Percentiles rank a stretch among this genome's conserved stretches.
These are phyloP conservation scores for Pollenia angustigena DNA, from an alignment of 2,888 invertebrate genomes.

Conservation along the genomic window DNA sequence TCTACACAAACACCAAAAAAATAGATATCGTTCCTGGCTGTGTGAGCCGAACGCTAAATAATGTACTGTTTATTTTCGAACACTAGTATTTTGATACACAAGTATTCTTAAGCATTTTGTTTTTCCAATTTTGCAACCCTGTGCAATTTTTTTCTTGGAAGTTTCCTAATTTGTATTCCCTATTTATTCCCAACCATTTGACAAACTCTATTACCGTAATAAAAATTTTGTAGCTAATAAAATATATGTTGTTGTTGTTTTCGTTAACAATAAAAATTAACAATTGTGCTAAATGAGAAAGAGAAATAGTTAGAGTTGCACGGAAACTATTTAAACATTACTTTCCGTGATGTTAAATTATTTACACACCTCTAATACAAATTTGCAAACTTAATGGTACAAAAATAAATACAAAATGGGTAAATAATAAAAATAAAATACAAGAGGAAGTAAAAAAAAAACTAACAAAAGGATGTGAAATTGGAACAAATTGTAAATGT, in stretches of 20 bases:
- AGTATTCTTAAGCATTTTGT: too few relatives aligned
- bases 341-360: conserved; percentile 70
- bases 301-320: conserved; percentile 45
- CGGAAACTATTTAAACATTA: conserved; percentile 73
- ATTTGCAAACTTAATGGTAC: conserved; percentile 35
- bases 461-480: background rate
- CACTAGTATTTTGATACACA: too few relatives aligned
- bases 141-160: too few relatives aligned
- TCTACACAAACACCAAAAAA: too few relatives aligned
- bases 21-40: too few relatives aligned
- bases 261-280: conserved; percentile 46
- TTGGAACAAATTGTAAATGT: background rate
- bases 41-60: too few relatives aligned
- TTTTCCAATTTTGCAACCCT: too few relatives aligned
- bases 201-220: background rate
- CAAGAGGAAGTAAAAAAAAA: background rate
- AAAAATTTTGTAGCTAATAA: conserved; percentile 4
- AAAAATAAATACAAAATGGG: background rate
- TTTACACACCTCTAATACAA: conserved; percentile 70
- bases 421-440: background rate
- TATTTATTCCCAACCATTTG: too few relatives aligned
- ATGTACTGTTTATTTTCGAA: too few relatives aligned
- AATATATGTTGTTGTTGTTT: conserved; percentile 13
- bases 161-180: too few relatives aligned
- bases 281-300: conserved; percentile 21